Conservation (phyloP, 37 sponge, comb jelly and placozoan genomes). For the Cliona cf. orientalis region DNA sequence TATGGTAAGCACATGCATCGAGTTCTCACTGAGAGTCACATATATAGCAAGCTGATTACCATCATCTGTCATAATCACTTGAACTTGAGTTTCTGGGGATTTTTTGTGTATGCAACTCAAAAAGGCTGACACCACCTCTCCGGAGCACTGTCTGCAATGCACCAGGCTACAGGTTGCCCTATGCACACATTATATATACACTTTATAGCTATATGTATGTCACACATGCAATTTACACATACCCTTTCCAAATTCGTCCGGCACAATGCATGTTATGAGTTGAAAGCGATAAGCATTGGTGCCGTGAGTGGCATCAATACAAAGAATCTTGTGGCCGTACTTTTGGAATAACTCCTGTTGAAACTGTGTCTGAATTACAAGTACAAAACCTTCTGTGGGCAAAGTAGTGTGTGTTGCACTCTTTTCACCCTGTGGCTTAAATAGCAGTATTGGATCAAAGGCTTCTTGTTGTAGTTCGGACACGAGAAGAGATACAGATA, state of each 20-base stretch:
- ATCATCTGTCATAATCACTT: constrained; percentile 48
- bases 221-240: neutral
- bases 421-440: constrained; percentile 1
- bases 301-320: constrained; percentile 34
- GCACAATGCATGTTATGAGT: constrained; percentile 15
- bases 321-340: neutral
- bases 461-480: constrained; percentile 15
- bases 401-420: neutral
- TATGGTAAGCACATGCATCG: no score
- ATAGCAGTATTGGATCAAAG: constrained; percentile 15
- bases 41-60: constrained; percentile 16
- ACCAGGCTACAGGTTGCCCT: constrained; percentile 57
- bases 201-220: neutral
- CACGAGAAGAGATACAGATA: constrained; percentile 11
- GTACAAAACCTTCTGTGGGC: neutral
- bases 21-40: no score
- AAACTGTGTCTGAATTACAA: constrained; percentile 31
- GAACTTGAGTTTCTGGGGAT: constrained; percentile 6
- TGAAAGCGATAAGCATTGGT: constrained; percentile 33
- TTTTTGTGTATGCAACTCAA: constrained; percentile 7
- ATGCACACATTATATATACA: neutral
- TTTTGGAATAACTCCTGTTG: constrained; percentile 6
- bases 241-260: constrained; percentile 31
- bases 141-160: constrained; percentile 18
- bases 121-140: neutral